These are phyloP conservation scores for Todus mexicanus DNA, from an alignment of 2,797 vertebrate genomes.

Conservation along the genomic window DNA sequence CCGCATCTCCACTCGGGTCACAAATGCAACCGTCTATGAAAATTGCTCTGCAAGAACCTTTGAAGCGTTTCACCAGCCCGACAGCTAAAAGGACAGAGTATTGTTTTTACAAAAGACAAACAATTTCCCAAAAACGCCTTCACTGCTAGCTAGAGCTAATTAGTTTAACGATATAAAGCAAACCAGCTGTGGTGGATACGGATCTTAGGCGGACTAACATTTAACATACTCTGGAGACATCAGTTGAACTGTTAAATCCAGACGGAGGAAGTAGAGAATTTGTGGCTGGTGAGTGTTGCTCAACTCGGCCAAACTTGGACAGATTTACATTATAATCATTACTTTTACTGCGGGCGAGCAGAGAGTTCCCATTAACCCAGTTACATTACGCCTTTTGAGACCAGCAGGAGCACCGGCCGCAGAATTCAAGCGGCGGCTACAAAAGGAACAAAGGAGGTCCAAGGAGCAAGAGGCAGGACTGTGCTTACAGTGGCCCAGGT, in stretches of 20 bases:
- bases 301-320: not conserved
- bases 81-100: slow-evolving; percentile 28
- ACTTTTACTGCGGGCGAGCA: slow-evolving; percentile 12
- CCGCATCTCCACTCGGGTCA: not conserved
- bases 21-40: not conserved
- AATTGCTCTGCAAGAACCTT: not conserved
- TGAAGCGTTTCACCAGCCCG: slow-evolving; percentile 45
- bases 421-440: not conserved
- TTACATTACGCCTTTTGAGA: not conserved
- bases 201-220: not conserved
- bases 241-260: slow-evolving; percentile 6
- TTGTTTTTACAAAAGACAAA: slow-evolving; percentile 49
- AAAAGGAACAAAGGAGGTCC: not conserved
- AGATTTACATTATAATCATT: not conserved
- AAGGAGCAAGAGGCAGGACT: not conserved
- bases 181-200: slow-evolving; percentile 30
- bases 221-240: not conserved
- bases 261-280: slow-evolving; percentile 19
- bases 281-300: not conserved
- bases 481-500: slow-evolving; percentile 93
- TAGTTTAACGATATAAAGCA: slow-evolving; percentile 42
- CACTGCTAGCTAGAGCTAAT: slow-evolving; percentile 44
- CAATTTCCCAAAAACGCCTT: slow-evolving; percentile 48
- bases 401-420: not conserved
- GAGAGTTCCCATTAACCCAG: not conserved